These are phyloP conservation scores for Labroides dimidiatus DNA, from an alignment of 2,797 vertebrate genomes.

Conservation along the genomic window DNA sequence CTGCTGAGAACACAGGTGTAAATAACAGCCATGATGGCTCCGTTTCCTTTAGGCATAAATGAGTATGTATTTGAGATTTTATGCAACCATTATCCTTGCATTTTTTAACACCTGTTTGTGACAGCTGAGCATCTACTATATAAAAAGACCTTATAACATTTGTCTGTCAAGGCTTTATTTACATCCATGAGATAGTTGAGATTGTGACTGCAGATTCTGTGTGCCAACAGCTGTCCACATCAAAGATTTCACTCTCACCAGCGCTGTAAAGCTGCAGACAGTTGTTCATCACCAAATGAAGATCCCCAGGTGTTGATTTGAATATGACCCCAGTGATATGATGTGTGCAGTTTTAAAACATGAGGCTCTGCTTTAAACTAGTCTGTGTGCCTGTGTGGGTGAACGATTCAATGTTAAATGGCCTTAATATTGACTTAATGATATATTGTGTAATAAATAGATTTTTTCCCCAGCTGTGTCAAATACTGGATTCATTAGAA, in stretches of 20 bases:
- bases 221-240: conserved; percentile 33
- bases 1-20: too few species aligned
- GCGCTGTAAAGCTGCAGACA: conserved; percentile 1
- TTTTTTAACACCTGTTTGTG: conserved; percentile 9
- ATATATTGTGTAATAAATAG: too few species aligned
- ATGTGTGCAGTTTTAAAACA: neutral
- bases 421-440: too few species aligned
- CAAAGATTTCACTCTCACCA: conserved; percentile 8
- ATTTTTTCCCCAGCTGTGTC: too few species aligned
- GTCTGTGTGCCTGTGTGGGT: too few species aligned
- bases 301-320: conserved; percentile 4
- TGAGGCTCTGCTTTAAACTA: neutral
- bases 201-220: neutral
- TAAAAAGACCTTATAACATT: neutral
- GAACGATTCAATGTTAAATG: too few species aligned
- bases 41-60: too few species aligned
- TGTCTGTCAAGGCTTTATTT: neutral
- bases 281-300: conserved; percentile 4
- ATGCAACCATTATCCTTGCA: neutral
- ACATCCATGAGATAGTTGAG: conserved; percentile 1
- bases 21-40: too few species aligned
- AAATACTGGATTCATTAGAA: too few species aligned
- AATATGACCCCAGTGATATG: neutral
- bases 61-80: too few species aligned
- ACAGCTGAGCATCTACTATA: neutral